phyloP scores from a whole-genome alignment of 2,888 invertebrate genomes.

The Apamea crenata region DNA sequence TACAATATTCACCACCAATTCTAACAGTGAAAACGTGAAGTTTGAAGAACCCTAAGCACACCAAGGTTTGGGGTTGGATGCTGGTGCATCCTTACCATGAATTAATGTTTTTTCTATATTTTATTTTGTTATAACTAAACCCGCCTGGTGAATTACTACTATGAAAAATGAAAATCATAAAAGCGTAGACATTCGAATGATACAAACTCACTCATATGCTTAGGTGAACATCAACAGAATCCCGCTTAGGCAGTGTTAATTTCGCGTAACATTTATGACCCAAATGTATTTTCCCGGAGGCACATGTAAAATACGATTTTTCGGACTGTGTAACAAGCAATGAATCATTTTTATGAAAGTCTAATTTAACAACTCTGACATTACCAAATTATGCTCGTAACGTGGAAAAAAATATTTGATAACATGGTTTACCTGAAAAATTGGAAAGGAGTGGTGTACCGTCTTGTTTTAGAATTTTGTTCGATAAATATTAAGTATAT shows the following conservation, averaged over 20 bases:
- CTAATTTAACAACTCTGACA: conserved; percentile 32
- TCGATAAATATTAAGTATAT: neutral
- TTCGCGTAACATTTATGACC: neutral
- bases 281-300: conserved; percentile 5
- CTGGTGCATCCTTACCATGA: neutral
- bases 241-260: neutral
- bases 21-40: neutral
- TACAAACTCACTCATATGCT: neutral
- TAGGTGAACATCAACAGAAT: neutral
- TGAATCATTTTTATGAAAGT: conserved; percentile 37
- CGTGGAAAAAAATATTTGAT: conserved; percentile 3
- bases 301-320: conserved; percentile 27
- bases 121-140: neutral
- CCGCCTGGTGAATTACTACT: no score
- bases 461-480: neutral
- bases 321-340: conserved; percentile 28
- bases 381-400: conserved; percentile 26
- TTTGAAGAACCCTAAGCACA: neutral
- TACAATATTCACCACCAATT: neutral
- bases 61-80: neutral
- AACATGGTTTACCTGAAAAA: conserved; percentile 25
- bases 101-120: neutral
- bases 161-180: no score
- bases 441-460: neutral
- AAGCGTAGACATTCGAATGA: neutral